Percentiles rank a stretch among this genome's conserved stretches.
phyloP scores from a whole-genome alignment of 2,888 invertebrate species.

The Aphrophora alni region DNA sequence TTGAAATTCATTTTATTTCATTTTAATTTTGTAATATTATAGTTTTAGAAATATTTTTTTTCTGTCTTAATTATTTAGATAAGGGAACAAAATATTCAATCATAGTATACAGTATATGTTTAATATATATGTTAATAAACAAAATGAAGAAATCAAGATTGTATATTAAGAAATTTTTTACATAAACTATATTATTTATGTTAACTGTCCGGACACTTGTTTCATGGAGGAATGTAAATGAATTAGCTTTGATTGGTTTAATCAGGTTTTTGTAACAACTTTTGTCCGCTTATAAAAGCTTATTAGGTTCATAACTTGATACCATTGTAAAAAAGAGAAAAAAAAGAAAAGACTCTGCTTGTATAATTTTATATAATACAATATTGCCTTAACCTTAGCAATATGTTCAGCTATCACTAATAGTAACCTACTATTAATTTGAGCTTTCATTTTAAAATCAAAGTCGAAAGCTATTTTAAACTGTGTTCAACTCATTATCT shows the following conservation, averaged over 20 bases:
- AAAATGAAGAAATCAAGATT: neutral
- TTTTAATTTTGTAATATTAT: neutral
- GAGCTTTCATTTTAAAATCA: neutral
- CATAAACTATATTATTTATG: neutral
- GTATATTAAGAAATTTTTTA: neutral
- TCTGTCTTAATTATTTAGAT: neutral
- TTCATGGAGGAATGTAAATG: neutral
- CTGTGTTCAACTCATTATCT: slow-evolving; percentile 3
- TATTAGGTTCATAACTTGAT: neutral
- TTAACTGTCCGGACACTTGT: neutral
- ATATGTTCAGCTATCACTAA: neutral
- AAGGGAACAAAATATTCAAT: neutral
- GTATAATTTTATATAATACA: neutral
- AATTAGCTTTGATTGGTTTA: neutral
- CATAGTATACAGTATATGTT: neutral
- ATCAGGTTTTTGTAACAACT: neutral
- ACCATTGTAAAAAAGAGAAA: neutral
- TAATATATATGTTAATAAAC: neutral
- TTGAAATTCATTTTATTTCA: neutral
- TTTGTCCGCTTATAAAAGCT: neutral
- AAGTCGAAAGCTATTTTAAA: neutral
- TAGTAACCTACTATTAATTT: neutral
- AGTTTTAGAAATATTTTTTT: neutral
- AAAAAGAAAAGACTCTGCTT: neutral
- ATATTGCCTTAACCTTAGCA: neutral